A percentile compares a stretch with the other conserved stretches of the same genome.
phyloP scores from a whole-genome alignment of 2,113 vertebrate species.

The Trogon melanurus region DNA sequence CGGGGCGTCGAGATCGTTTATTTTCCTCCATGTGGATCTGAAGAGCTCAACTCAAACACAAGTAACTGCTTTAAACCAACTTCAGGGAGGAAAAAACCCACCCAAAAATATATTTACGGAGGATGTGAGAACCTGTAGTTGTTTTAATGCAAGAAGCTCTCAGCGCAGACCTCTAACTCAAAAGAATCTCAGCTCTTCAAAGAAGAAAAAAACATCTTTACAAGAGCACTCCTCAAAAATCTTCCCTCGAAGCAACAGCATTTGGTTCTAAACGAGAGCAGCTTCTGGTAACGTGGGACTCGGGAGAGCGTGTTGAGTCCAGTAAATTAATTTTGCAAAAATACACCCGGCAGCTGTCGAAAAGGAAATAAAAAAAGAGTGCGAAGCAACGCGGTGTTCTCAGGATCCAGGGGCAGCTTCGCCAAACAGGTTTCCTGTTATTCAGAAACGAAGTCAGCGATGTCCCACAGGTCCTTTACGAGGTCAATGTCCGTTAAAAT shows the following conservation, averaged over 20 bases:
- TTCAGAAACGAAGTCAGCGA: background rate
- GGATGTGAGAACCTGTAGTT: background rate
- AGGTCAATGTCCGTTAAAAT: background rate
- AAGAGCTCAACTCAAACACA: fast-evolving
- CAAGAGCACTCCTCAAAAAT: background rate
- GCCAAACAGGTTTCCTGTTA: background rate
- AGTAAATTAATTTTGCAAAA: background rate
- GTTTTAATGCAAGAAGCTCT: background rate
- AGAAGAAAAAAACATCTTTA: background rate
- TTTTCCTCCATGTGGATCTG: background rate
- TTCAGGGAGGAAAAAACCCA: background rate
- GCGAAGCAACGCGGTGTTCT: background rate
- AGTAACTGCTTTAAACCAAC: background rate
- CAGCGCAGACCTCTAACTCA: background rate
- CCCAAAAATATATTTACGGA: background rate
- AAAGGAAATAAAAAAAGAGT: background rate
- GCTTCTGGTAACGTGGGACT: background rate
- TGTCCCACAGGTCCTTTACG: background rate
- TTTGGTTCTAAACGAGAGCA: background rate
- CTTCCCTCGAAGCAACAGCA: background rate
- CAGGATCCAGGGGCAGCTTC: background rate
- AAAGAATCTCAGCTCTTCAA: background rate
- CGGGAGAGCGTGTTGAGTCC: background rate
- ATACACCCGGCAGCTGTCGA: background rate
- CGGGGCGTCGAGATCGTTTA: fast-evolving